Evolutionary conservation across 2,888 invertebrate species (phyloP).

Genomic region (Cephus spinipes): DNA sequence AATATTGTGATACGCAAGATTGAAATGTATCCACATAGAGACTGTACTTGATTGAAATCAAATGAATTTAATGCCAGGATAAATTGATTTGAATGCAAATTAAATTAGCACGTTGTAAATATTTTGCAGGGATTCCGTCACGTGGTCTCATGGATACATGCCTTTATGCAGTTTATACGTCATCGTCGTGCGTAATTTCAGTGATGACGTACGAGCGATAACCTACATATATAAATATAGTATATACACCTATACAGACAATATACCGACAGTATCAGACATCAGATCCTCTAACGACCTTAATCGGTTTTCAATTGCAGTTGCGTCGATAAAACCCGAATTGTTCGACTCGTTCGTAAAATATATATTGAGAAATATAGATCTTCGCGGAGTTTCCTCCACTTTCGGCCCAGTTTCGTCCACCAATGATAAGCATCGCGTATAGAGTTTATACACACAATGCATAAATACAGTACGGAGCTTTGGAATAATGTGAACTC

Average conservation of each 20-base stretch:
- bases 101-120: neutral
- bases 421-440: no score
- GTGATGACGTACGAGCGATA: neutral
- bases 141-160: neutral
- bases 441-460: no score
- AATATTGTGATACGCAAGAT: neutral
- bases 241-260: no score
- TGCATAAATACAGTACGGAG: no score
- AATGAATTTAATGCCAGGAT: neutral
- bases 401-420: no score
- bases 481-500: no score
- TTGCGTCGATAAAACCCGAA: neutral
- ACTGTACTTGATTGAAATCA: neutral
- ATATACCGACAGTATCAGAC: neutral
- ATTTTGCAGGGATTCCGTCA: neutral
- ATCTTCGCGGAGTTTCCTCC: no score
- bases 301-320: constrained; percentile 10
- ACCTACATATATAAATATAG: neutral
- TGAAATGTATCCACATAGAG: neutral
- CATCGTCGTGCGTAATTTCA: neutral
- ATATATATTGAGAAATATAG: no score
- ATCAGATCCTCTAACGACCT: neutral
- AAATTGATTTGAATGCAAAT: neutral
- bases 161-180: neutral
- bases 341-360: no score